These are phyloP conservation scores for Emydocephalus ijimae DNA, from an alignment of 2,113 vertebrate genomes.

Conservation along the genomic window DNA sequence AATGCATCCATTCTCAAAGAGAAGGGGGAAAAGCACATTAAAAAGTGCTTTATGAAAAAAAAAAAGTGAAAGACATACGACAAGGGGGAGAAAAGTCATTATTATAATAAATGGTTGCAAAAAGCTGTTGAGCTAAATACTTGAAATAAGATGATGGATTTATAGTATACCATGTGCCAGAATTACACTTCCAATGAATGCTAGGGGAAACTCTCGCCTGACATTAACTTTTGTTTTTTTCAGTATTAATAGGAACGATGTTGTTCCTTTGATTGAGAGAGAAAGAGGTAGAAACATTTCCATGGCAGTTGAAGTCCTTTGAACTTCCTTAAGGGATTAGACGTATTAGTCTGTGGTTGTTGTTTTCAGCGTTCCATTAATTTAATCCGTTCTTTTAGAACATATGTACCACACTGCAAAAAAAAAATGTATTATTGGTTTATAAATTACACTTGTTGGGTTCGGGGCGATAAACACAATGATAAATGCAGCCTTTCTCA, in stretches of 20 bases:
- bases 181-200: background rate
- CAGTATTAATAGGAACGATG: constrained; percentile 9
- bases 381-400: constrained; percentile 73
- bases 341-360: constrained; percentile 57
- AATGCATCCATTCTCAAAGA: background rate
- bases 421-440: constrained; percentile 72
- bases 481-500: constrained; percentile 75
- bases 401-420: constrained; percentile 65
- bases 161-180: rapidly evolving
- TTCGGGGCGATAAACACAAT: constrained; percentile 74
- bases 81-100: background rate
- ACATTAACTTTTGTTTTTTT: constrained; percentile 25
- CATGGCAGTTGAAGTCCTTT: constrained; percentile 48
- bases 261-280: constrained; percentile 20
- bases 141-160: background rate
- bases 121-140: background rate
- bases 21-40: background rate
- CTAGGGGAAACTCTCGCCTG: constrained; percentile 7
- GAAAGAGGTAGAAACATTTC: constrained; percentile 46
- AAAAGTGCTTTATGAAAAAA: background rate
- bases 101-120: background rate
- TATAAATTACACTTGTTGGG: constrained; percentile 78
- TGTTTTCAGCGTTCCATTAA: constrained; percentile 61
- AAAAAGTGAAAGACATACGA: background rate
- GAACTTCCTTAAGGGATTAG: constrained; percentile 57